phyloP scores from a whole-genome alignment of 2,888 invertebrate genomes.

The Tachystola acroxantha region DNA sequence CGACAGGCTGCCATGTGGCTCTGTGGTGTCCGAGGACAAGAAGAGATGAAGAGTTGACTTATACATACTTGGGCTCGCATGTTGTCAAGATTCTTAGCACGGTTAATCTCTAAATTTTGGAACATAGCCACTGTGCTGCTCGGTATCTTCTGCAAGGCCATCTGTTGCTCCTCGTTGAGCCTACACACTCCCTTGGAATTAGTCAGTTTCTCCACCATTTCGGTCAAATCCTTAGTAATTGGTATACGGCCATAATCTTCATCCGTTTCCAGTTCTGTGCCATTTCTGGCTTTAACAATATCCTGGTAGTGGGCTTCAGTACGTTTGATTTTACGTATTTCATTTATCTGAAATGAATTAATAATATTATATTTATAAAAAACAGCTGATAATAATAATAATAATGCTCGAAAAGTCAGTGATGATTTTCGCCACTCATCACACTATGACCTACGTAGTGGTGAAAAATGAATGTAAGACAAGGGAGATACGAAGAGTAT shows the following conservation, averaged over 20 bases:
- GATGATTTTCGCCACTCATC: no score
- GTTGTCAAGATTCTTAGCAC: conserved; percentile 48
- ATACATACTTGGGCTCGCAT: conserved; percentile 79
- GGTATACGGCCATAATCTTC: conserved; percentile 53
- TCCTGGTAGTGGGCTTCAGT: conserved; percentile 66
- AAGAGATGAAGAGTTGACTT: no score
- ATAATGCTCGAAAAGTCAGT: no score
- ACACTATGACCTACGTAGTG: no score
- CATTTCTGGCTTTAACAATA: conserved; percentile 39
- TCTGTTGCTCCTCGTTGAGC: conserved; percentile 32
- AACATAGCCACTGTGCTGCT: conserved; percentile 80
- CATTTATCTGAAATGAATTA: conserved; percentile 44
- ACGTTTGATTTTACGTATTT: conserved; percentile 67
- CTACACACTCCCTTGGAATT: conserved; percentile 41
- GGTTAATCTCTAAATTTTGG: conserved; percentile 72
- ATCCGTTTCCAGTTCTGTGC: conserved; percentile 23
- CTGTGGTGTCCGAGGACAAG: no score
- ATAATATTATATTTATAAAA: no score
- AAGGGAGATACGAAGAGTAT: no score
- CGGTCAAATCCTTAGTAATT: conserved; percentile 73
- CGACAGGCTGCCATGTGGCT: no score
- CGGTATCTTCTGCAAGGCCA: conserved; percentile 75
- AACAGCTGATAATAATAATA: no score
- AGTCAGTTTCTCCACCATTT: conserved; percentile 72
- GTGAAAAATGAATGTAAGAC: no score